These are phyloP conservation scores for Sebastes glaucus DNA, from an alignment of 2,797 vertebrate species.

Conservation along the genomic window DNA sequence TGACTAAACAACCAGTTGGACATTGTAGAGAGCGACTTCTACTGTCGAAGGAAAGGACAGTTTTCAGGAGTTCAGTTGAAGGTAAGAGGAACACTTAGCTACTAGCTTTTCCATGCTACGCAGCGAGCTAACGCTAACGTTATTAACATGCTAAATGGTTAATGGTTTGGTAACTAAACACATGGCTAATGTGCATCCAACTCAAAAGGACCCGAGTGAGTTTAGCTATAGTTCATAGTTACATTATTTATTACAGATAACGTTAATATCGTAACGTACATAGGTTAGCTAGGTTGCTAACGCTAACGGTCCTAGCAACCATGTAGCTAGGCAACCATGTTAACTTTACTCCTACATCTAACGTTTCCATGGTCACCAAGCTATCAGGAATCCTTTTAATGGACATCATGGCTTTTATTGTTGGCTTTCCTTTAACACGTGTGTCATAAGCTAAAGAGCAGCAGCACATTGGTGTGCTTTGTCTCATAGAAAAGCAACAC, in stretches of 20 bases:
- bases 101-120: background rate
- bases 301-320: background rate
- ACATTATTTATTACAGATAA: background rate
- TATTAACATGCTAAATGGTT: no score
- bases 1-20: background rate
- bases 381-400: no score
- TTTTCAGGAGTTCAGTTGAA: background rate
- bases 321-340: background rate
- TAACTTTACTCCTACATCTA: background rate
- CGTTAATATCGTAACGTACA: background rate
- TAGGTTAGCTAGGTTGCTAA: background rate
- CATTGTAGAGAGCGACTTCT: fast-evolving
- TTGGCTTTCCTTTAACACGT: background rate
- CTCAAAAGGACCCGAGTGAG: background rate
- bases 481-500: no score
- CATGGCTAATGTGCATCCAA: fast-evolving
- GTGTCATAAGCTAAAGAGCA: background rate
- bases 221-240: background rate
- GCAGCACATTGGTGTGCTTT: background rate
- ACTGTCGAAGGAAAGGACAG: background rate
- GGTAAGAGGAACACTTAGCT: background rate
- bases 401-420: background rate
- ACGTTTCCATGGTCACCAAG: background rate
- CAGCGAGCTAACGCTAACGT: background rate
- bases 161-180: background rate